phyloP scores from a whole-genome alignment of 1,140 invertebrate species.

The Temnothorax curvispinosus region DNA sequence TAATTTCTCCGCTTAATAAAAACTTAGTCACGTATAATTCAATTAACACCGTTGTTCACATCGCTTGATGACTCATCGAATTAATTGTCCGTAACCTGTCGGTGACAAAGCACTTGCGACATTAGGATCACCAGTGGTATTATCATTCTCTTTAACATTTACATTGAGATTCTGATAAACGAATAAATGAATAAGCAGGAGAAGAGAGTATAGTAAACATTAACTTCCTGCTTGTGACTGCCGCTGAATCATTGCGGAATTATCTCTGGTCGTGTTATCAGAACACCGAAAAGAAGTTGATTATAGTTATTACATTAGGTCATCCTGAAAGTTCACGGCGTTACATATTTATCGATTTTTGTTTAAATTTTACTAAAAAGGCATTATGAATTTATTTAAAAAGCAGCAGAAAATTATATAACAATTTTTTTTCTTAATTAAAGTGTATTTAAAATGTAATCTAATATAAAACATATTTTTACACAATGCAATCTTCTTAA shows the following conservation, averaged over 20 bases:
- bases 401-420: constrained; percentile 15
- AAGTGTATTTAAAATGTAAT: constrained; percentile 2
- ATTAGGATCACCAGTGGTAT: background rate
- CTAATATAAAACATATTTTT: background rate
- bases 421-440: background rate
- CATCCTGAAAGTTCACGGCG: background rate
- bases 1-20: constrained; percentile 17
- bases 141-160: background rate
- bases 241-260: constrained; percentile 13
- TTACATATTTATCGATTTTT: background rate
- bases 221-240: background rate
- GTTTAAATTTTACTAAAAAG: background rate
- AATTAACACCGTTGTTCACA: constrained; percentile 30
- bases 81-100: constrained; percentile 45
- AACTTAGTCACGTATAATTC: constrained; percentile 47
- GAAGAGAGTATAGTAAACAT: background rate
- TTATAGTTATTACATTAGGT: constrained; percentile 31
- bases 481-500: background rate
- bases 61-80: constrained; percentile 47
- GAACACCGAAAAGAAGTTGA: background rate
- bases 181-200: background rate
- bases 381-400: background rate
- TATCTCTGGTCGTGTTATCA: constrained; percentile 33
- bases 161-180: background rate
- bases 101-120: background rate